Evolutionary conservation across 2,888 invertebrate genomes (phyloP), one percentile per base, ranked within the genome.

Genomic region (Heteromyza rotundicornis): DNA sequence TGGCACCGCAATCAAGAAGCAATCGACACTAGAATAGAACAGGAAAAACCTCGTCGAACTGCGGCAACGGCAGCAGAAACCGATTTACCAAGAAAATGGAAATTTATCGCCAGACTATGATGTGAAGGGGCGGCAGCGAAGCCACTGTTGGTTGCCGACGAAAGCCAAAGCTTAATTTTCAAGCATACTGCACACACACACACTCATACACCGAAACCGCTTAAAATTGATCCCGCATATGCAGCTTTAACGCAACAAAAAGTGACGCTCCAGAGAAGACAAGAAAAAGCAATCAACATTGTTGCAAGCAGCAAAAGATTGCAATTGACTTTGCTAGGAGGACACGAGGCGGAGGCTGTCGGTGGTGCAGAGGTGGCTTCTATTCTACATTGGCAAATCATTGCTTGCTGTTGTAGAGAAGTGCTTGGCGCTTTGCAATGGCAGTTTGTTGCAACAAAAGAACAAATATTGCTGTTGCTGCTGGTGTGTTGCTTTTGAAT

Each of bases 21-120:
- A 78, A 80, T 79, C 77, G 76, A 76, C 77, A 73, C 76, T 69
- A 70, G 52, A 20, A 50, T 40, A n/a, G n/a, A n/a, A n/a, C n/a
- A n/a, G n/a, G n/a, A 40, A 44, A 57, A 16, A 57, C n/a, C 55
- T 10, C 22, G 22, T 2, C 51, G n/a, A 35, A 23, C 32, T 57
- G 44, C 57, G 14, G 35, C 57, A 58, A 47, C 36, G 54, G 17
- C 53, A 67, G 62, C 66, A 64, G 64, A 60, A 36, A 69, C 68
- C 77, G 74, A 75, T 75, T 75, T 75, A 67, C 74, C 70, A 76
- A 77, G 75, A 76, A 76, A 76, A 76, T 76, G 76, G 75, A 77
- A 76, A 76, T 76, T 76, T 76, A 76, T 76, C 75, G 76, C 73
- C 76, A 74, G 76, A 74, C 76, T 76, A 74, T 74, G 74, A 75